Evolutionary conservation across 2,113 vertebrate genomes (phyloP), one percentile per base, ranked within the genome.

Genomic region (Trogon surrucura): DNA sequence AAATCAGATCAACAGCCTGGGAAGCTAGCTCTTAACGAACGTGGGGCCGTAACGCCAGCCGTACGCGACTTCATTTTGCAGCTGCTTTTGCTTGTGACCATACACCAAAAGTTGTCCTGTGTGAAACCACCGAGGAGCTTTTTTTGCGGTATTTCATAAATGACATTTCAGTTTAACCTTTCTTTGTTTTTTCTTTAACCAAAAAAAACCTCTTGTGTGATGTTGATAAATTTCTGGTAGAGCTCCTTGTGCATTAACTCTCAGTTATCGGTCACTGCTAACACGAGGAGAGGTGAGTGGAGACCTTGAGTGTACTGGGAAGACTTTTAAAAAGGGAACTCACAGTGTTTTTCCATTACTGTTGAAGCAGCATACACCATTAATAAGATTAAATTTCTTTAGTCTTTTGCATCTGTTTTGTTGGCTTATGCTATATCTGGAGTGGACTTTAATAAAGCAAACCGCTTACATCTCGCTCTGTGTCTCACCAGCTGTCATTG

Each of bases 41-140:
- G 81, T 53, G 44, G 18, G 41, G 78, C 79, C 88, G 77, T 47
- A 85, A 53, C 91, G 41, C 71, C 27, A 65, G 8, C 70, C 66
- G 5, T 2, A 17, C 29, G 21, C 41, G 80, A 57, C 84, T 85
- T 88, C 65, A 71, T 95, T 91, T 92, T 91, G 61, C 79, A 95
- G 79, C 88, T 95, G 94, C 88, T 69, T 67, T 45, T 90, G 70
- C 62, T 96, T 88, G 58, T 67, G 34, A 57, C 85, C 56, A 95
- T 89, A 85, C 93, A 96, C 95, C 95, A 97, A 91, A 97, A 95
- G 72, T 84, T 88, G 74, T 97, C 98, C 97, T 29, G 97, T 96
- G 98, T 98, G 98, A 98, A 98, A 98, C 97, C 81, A 65, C 94
- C 23, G 80, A 94, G 62, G 88, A 81, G 70, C 93, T 90, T 94